Base-by-base conservation (phyloP, 2,113 vertebrate species). In the Caranx melampygus region DNA sequence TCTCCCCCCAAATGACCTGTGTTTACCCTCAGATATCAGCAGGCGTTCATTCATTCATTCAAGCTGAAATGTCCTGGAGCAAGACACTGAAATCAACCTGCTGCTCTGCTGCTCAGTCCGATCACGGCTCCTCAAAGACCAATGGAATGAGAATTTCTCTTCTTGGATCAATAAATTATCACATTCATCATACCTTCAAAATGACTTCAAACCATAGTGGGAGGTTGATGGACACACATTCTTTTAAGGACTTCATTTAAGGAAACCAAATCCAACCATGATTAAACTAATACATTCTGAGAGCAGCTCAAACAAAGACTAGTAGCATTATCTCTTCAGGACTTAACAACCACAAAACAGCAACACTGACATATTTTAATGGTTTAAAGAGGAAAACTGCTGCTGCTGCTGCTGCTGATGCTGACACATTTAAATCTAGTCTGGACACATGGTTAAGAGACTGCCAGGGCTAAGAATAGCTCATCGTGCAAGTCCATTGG, bases 381-480 rank as follows among this genome's bases (percentile, higher is more conserved):
- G 31, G 15, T 12, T 45, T 51, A 0, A 5, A 60, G 52, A 49
- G 7, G 0, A 44, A 72, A 71, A 16, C 26, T 26, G 5, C 21
- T 69, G 42, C 54, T 63, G 61, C n/a, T 26, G 5, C 21, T 69
- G 42, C 54, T 63, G 61, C n/a, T 68, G n/a, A 63, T 65, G 63
- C 47, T 84, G 63, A 62, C 34, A 4, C 44, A 45, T 75, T 68
- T 75, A 60, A 79, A 83, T 68, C 42, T 44, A 58, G 33, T 58
- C 75, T 58, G 34, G 4, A 45, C 69, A 54, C 60, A 20, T 9
- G 45, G 59, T 47, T 65, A 66, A 85, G 20, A 69, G 60, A 35
- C 31, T 35, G 16, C 40, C 44, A n/a, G 47, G 47, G 34, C 11
- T 31, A 15, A 62, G 20, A 74, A 16, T 31, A 64, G 45, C 35